phyloP scores from a whole-genome alignment of 2,113 vertebrate species.

The Cololabis saira region DNA sequence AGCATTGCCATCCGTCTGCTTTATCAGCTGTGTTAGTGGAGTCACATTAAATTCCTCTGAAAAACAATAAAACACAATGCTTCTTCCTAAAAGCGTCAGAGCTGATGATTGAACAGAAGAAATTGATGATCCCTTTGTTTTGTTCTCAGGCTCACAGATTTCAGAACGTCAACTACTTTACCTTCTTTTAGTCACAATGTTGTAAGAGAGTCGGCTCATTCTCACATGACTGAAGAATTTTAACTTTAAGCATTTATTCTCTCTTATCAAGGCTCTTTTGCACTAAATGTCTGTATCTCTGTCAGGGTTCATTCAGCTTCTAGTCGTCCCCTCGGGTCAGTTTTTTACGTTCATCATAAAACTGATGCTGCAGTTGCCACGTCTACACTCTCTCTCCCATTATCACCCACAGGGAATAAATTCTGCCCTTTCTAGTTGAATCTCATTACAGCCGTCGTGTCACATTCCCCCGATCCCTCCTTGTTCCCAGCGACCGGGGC shows the following conservation, averaged over 20 bases:
- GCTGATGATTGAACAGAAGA: neutral
- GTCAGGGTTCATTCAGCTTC: slow-evolving; percentile 46
- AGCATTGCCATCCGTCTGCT: no score
- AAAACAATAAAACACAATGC: neutral
- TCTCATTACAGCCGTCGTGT: slow-evolving; percentile 58
- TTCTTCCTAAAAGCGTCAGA: slow-evolving; percentile 1
- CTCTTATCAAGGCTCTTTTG: neutral
- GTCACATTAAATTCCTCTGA: neutral
- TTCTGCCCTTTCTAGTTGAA: slow-evolving; percentile 30
- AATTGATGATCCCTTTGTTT: slow-evolving; percentile 8
- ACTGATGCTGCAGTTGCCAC: slow-evolving; percentile 46
- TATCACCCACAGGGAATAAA: slow-evolving; percentile 55
- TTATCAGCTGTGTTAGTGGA: no score
- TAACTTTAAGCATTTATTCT: neutral
- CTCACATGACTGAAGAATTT: neutral
- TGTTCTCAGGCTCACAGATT: slow-evolving; percentile 1
- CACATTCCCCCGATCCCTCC: slow-evolving; percentile 49
- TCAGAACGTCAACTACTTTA: neutral
- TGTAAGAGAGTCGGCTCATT: no score
- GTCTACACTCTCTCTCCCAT: slow-evolving; percentile 36
- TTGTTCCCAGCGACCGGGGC: slow-evolving; percentile 31
- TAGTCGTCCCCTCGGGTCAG: slow-evolving; percentile 20
- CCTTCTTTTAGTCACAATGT: neutral
- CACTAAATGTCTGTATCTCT: slow-evolving; percentile 1
- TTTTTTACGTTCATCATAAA: slow-evolving; percentile 56